Evolutionary conservation across 2,797 vertebrate genomes (phyloP).

Genomic region (Chrysocyon brachyurus): DNA sequence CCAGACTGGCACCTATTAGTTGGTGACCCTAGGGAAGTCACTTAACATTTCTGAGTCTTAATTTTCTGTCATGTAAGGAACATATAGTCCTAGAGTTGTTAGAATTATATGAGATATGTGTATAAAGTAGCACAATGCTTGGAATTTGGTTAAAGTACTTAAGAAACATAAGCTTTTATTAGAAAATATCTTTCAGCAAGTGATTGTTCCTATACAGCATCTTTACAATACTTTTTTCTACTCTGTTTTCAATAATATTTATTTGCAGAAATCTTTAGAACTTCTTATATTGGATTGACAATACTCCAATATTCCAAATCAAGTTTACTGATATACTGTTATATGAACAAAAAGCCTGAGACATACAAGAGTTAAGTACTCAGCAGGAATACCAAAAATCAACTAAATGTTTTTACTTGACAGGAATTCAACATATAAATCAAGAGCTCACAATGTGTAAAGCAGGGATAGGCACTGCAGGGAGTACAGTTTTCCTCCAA

Average conservation of each 20-base stretch:
- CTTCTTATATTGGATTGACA: neutral
- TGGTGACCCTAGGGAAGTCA: neutral
- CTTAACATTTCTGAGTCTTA: neutral
- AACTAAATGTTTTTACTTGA: conserved; percentile 18
- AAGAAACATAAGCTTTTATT: conserved; percentile 5
- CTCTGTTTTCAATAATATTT: conserved; percentile 49
- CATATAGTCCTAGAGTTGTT: neutral
- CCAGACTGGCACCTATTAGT: neutral
- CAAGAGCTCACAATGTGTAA: neutral
- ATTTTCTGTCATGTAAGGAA: neutral
- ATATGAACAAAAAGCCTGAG: neutral
- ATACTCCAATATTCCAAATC: conserved; percentile 51
- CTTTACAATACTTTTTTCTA: conserved; percentile 35
- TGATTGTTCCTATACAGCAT: neutral
- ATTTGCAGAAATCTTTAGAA: conserved; percentile 42
- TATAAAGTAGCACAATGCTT: neutral
- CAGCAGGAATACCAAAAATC: neutral
- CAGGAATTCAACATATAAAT: neutral
- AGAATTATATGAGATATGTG: neutral
- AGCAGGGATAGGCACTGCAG: neutral
- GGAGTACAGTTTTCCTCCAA: neutral
- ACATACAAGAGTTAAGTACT: neutral
- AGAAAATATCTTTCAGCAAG: conserved; percentile 45
- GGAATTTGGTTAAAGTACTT: conserved; percentile 16
- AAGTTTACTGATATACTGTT: neutral